These are phyloP conservation scores for Hedychridium roseum DNA, from an alignment of 2,888 invertebrate species.

Conservation along the genomic window DNA sequence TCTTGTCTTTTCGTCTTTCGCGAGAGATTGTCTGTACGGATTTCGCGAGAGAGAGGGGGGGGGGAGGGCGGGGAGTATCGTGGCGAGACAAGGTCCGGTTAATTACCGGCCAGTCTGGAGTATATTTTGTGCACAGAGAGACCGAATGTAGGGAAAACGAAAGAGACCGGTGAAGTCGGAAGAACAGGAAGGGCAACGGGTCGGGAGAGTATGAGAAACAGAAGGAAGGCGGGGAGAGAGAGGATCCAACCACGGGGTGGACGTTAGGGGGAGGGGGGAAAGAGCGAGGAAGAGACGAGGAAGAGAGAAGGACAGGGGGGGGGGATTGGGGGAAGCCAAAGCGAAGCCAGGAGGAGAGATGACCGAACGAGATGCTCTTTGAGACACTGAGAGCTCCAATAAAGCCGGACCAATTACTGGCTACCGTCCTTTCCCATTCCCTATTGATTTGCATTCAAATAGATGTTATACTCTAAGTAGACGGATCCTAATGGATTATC, in stretches of 20 bases:
- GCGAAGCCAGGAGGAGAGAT: slow-evolving; percentile 54
- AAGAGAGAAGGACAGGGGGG: slow-evolving; percentile 29
- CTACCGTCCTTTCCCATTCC: slow-evolving; percentile 60
- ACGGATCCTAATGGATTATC: slow-evolving; percentile 65
- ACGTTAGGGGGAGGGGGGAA: slow-evolving; percentile 25
- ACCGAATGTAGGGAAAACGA: slow-evolving; percentile 21
- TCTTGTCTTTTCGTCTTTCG: neutral
- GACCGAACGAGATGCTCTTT: slow-evolving; percentile 64
- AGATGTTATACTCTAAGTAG: slow-evolving; percentile 65
- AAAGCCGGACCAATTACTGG: slow-evolving; percentile 64
- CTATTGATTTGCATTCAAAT: slow-evolving; percentile 65
- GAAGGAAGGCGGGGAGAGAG: slow-evolving; percentile 35
- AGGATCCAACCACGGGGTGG: slow-evolving; percentile 2
- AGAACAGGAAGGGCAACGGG: slow-evolving; percentile 30
- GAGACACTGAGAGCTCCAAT: slow-evolving; percentile 63
- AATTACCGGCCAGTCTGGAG: slow-evolving; percentile 41
- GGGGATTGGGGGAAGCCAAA: slow-evolving; percentile 31
- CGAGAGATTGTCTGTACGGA: slow-evolving; percentile 17
- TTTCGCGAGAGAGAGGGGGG: slow-evolving; percentile 2
- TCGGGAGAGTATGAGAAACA: slow-evolving; percentile 29
- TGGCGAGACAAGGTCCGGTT: slow-evolving; percentile 32
- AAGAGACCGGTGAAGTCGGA: slow-evolving; percentile 25
- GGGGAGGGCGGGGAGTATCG: neutral
- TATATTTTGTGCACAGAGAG: slow-evolving; percentile 22
- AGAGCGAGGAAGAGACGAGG: slow-evolving; percentile 22